Base-by-base conservation (phyloP, 2,797 vertebrate genomes). In the Melanotaenia nigrans region DNA sequence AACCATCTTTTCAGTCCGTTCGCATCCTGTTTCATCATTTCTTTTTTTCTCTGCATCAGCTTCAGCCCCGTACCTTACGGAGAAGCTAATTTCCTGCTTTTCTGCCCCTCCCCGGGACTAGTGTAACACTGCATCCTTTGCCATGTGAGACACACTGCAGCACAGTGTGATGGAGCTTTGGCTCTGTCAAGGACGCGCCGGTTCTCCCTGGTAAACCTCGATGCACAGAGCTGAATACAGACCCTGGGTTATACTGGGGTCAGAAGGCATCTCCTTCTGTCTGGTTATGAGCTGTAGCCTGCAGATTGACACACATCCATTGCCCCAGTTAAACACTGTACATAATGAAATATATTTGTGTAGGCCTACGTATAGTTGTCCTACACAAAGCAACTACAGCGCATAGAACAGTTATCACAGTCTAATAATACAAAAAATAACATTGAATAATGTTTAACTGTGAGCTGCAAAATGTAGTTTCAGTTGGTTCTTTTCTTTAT, bases 91-190 rank as follows among this genome's bases (percentile, higher is more conserved):
- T 83, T 82, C 73, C 61, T 73, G 71, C 70, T 57, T 24, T 68
- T 38, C 71, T 61, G 53, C 63, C 65, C 70, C 72, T 84, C 86
- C 78, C 78, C 1, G 16, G 61, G 63, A 78, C 36, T 22, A 51
- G 73, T 35, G 78, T 78, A 85, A 61, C 71, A n/a, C 71, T 32
- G 70, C 75, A 75, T 85, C 77, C 61, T 77, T 74, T 55, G 81
- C 83, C 76, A 76, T 83, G 77, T 78, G 79, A 89, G 84, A 83
- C 75, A 73, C 82, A 84, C 83, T 86, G 83, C 84, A 88, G 81
- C 85, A 77, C 51, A 35, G 62, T 68, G 70, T 71, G 87, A 84
- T 74, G 78, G 76, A 90, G 85, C 84, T 58, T 68, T 38, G 56
- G 36, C 65, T 71, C 73, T 4, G 38, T 83, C 84, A 89, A 89